Conservation (phyloP, 2,113 vertebrate species). For the Anhinga rufa region DNA sequence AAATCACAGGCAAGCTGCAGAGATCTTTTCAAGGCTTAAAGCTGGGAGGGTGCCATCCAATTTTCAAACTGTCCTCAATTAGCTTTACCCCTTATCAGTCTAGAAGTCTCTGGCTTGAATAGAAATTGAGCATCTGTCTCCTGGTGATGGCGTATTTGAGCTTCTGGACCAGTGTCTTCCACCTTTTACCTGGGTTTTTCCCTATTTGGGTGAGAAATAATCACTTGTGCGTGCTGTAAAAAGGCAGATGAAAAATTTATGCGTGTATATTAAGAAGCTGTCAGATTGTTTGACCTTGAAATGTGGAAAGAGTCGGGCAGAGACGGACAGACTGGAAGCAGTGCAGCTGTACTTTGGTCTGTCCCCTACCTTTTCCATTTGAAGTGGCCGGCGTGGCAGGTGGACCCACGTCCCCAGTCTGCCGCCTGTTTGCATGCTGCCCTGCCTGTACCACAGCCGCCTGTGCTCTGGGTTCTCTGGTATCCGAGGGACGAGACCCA, state of each 20-base stretch:
- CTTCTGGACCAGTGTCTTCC: neutral
- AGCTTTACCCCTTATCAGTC: neutral
- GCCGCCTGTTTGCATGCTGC: neutral
- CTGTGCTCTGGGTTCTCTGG: neutral
- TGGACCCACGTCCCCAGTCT: neutral
- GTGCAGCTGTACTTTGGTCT: neutral
- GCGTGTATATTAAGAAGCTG: fast-evolving
- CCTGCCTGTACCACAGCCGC: neutral
- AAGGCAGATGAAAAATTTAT: neutral
- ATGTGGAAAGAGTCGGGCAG: too few relatives aligned
- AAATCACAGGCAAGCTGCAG: neutral
- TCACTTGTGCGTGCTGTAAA: neutral
- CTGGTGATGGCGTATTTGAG: neutral
- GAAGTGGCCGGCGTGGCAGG: neutral
- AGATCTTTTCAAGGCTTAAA: neutral
- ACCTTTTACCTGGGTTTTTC: neutral
- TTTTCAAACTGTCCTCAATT: neutral
- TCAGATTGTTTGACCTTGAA: neutral
- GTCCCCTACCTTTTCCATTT: neutral
- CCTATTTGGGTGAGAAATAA: neutral
- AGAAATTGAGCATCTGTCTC: neutral
- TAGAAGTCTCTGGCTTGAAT: neutral
- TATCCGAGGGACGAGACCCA: neutral
- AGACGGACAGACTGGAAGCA: neutral
- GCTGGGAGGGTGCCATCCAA: neutral